These are phyloP conservation scores for Podocnemis expansa DNA, from an alignment of 2,113 vertebrate genomes.

Conservation along the genomic window DNA sequence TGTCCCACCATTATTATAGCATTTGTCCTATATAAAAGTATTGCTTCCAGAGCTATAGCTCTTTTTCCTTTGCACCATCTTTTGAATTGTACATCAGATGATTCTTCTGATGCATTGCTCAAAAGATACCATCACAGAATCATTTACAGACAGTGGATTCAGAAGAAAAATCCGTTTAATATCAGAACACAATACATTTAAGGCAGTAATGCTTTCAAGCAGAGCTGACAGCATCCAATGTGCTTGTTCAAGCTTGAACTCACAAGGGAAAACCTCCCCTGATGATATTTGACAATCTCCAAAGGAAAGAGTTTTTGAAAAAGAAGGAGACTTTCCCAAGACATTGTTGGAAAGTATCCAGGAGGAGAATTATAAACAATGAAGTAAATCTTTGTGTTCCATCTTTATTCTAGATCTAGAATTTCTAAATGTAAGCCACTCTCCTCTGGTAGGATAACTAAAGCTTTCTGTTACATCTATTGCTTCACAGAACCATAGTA, in stretches of 20 bases:
- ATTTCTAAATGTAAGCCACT: not conserved
- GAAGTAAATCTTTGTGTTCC: not conserved
- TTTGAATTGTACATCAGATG: conserved; percentile 46
- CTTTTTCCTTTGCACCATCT: conserved; percentile 3
- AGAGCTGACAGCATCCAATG: conserved; percentile 3
- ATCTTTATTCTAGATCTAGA: not conserved
- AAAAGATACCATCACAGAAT: conserved; percentile 51
- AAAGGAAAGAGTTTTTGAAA: not conserved
- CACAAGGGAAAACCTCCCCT: conserved; percentile 3
- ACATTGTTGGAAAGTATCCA: not conserved
- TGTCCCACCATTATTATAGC: conserved; percentile 11
- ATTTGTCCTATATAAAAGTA: conserved; percentile 43
- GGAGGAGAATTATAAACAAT: not conserved
- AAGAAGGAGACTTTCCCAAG: not conserved
- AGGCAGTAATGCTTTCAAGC: conserved; percentile 12
- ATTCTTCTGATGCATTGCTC: conserved; percentile 25
- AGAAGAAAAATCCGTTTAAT: not conserved
- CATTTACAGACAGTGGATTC: conserved; percentile 5
- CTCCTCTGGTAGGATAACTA: not conserved
- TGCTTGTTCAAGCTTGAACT: conserved; percentile 4
- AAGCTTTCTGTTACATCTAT: not conserved
- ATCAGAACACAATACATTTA: conserved; percentile 28
- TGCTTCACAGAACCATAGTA: not conserved
- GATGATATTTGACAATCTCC: not conserved
- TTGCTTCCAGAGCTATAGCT: conserved; percentile 11